Evolutionary conservation across 2,113 vertebrate genomes (phyloP), one percentile per base, ranked within the genome.

Genomic region (Budorcas taxicolor): DNA sequence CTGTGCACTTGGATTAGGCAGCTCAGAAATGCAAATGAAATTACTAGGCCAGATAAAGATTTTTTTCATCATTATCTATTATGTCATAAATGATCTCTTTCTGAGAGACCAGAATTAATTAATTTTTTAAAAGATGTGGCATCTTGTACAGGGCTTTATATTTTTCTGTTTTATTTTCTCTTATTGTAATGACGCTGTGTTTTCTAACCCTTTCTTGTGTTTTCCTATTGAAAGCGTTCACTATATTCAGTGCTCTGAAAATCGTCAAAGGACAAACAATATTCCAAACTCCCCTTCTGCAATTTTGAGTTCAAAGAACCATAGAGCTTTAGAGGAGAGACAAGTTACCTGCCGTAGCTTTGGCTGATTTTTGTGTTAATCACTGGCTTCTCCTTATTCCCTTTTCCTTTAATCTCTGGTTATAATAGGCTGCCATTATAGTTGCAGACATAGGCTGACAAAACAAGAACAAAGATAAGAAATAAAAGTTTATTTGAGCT

Each of bases 391-490:
- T 82, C 2, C 2, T 55, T 16, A 52, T 89, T 45, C n/a, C 10
- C 74, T 50, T 50, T 83, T 31, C 9, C 31, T 95, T 62, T 91
- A 19, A 67, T 91, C 50, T 88, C 43, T 94, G 53, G 17, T 67
- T 94, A 50, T 85, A 92, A 58, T 67, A 88, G 50, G 52, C 67
- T 96, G 33, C 53, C 64, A 6, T 31, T 16, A 78, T 82, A 47
- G 13, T 83, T 91, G 67, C 29, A 78, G 43, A 60, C 87, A 53
- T 9, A 71, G 83, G 45, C 86, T 84, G 55, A 95, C 80, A 74
- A 92, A 90, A 87, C 1, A 90, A n/a, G 92, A 97, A 82, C 33
- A 88, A 82, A 92, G 74, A 23, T 94, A 19, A 76, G 33, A 94
- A 84, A 64, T 60, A 67, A 58, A 91, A 94, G 58, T 95, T 87